Evolutionary conservation across 1,140 invertebrate genomes (phyloP), one percentile per base, ranked within the genome.

Genomic region (Drosophila nasuta): DNA sequence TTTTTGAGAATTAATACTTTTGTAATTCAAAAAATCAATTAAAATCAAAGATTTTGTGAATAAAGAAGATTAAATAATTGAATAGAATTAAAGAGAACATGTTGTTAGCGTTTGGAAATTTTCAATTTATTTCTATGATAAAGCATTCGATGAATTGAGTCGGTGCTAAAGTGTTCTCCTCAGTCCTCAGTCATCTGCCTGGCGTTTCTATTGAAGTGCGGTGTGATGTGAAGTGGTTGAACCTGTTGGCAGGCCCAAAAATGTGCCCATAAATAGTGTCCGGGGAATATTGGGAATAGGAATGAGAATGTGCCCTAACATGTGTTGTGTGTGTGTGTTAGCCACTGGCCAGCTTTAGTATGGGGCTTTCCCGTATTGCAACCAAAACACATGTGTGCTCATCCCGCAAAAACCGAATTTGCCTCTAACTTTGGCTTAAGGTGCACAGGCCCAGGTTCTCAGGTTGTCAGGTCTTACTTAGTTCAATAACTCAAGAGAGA

Each of bases 391-490:
- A 38, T 57, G 54, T 57, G 54, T 41, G 35, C 33, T 10, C 54
- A 57, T 41, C 33, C 54, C 17, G n/a, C 35, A 10, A 33, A 35
- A 56, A 17, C 7, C 15, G 13, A 25, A 25, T 72, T 30, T 68
- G 62, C 77, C 82, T 68, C 66, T 64, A 75, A 77, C 75, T 62
- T 73, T 65, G 60, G 68, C 48, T 81, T 80, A 78, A 72, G 52
- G 60, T 54, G 41, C 46, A 5, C 46, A 35, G 60, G 49, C 56
- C 46, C 13, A 41, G 35, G 35, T 38, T 38, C 20, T 25, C 35
- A 41, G 64, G 41, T 70, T 33, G 30, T 38, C 10, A 38, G 35
- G n/a, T 33, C 51, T 75, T 59, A 79, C 51, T 75, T 59, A 79
- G 74, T 79, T 79, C 77, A 77, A 78, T 60, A 79, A 77, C 75